Percentiles rank a stretch among this genome's conserved stretches.
phyloP scores from a whole-genome alignment of 2,797 vertebrate genomes.

The Pteronotus mesoamericanus region DNA sequence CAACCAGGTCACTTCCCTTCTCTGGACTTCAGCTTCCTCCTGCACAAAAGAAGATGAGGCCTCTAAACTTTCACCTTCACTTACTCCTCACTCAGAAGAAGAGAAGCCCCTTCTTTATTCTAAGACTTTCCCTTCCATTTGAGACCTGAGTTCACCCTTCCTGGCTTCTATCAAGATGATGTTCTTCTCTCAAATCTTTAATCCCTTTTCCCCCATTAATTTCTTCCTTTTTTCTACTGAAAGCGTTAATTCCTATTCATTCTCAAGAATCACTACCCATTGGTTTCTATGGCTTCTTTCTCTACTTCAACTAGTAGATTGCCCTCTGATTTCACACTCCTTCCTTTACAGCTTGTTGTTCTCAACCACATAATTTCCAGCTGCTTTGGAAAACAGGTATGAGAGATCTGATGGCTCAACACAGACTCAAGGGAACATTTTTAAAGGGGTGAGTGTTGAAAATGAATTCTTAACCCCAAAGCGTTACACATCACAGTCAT shows the following conservation, averaged over 20 bases:
- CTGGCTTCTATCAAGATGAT: not conserved
- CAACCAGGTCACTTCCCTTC: not conserved
- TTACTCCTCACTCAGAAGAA: not conserved
- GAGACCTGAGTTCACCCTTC: not conserved
- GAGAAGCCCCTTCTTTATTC: not conserved
- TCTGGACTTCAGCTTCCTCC: not conserved
- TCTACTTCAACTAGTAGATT: not conserved
- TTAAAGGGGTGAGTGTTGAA: not conserved
- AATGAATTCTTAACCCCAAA: not conserved
- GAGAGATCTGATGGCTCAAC: not conserved
- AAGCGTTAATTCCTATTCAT: not conserved
- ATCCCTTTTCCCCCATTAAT: not conserved
- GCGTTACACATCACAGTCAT: not conserved
- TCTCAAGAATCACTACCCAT: not conserved
- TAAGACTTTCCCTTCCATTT: not conserved
- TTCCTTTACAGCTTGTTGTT: not conserved
- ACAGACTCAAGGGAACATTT: constrained; percentile 11
- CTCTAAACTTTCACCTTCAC: not conserved
- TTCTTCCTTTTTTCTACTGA: not conserved
- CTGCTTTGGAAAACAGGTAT: not conserved
- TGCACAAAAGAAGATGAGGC: not conserved
- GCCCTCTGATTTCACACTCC: not conserved
- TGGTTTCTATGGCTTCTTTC: not conserved
- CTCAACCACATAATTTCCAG: not conserved
- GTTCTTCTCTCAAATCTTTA: not conserved